Percentiles rank a stretch among this genome's conserved stretches.
phyloP scores from a whole-genome alignment of 2,113 vertebrate genomes.

The Apus apus region DNA sequence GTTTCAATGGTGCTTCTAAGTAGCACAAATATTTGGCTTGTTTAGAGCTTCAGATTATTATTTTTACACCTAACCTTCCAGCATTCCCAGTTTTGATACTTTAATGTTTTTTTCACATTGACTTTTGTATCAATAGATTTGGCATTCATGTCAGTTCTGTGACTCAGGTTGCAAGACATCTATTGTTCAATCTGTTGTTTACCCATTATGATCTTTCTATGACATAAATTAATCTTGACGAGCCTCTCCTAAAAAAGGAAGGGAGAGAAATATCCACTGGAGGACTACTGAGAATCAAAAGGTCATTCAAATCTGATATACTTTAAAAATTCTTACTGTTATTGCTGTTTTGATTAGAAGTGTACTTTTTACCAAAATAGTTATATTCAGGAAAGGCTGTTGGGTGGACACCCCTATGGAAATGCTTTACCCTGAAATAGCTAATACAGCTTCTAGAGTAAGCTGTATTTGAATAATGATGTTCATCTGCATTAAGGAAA shows the following conservation, averaged over 20 bases:
- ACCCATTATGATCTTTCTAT: background rate
- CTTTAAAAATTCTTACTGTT: background rate
- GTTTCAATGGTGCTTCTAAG: background rate
- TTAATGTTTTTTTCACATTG: background rate
- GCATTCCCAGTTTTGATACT: background rate
- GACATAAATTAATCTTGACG: conserved; percentile 33
- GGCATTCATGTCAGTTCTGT: background rate
- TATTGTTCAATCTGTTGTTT: conserved; percentile 45
- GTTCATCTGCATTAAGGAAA: background rate
- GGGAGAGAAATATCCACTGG: conserved; percentile 22
- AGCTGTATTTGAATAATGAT: background rate
- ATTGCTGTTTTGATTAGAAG: conserved; percentile 1
- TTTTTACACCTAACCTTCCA: conserved; percentile 34
- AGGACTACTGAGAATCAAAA: conserved; percentile 40
- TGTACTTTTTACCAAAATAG: conserved; percentile 24
- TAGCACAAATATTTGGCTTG: background rate
- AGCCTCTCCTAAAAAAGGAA: conserved; percentile 44
- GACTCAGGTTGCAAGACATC: background rate
- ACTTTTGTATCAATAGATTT: conserved; percentile 9
- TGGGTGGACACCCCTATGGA: background rate
- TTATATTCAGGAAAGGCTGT: background rate
- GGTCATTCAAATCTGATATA: conserved; percentile 48
- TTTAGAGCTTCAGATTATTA: background rate
- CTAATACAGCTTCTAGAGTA: background rate
- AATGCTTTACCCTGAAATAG: background rate